These are phyloP conservation scores for Heliconius hewitsoni DNA, from an alignment of 1,140 invertebrate species.

Conservation along the genomic window DNA sequence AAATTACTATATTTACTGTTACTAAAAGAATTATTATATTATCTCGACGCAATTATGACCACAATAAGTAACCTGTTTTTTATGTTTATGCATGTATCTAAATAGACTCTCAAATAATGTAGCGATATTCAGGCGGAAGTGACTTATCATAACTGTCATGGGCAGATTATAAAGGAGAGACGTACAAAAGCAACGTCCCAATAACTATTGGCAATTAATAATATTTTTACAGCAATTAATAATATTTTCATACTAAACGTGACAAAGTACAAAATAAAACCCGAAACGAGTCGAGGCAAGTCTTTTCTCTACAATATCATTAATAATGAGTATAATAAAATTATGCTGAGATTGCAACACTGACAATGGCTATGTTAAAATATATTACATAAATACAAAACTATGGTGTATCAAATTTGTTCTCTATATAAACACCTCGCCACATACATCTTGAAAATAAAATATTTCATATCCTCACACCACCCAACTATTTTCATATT, in stretches of 20 bases:
- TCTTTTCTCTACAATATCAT: slow-evolving; percentile 26
- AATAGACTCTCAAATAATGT: neutral
- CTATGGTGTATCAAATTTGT: neutral
- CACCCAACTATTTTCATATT: neutral
- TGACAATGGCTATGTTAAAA: slow-evolving; percentile 3
- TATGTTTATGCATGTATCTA: neutral
- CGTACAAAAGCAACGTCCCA: slow-evolving; percentile 15
- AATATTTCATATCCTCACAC: neutral
- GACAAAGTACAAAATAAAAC: slow-evolving; percentile 25
- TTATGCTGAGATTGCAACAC: slow-evolving; percentile 29
- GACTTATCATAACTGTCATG: slow-evolving; percentile 17
- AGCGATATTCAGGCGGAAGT: slow-evolving; percentile 21
- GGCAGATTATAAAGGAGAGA: slow-evolving; percentile 15
- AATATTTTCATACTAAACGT: slow-evolving; percentile 2
- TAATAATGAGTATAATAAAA: slow-evolving; percentile 30
- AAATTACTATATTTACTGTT: neutral
- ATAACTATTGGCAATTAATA: too few relatives aligned
- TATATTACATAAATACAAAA: neutral
- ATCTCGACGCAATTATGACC: neutral
- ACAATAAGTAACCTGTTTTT: neutral
- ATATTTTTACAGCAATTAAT: too few relatives aligned
- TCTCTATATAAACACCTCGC: neutral
- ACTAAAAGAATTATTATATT: neutral
- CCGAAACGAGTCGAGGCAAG: slow-evolving; percentile 25
- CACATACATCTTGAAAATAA: neutral